Evolutionary conservation across 2,888 invertebrate species (phyloP).

Genomic region (Trichogramma evanescens): DNA sequence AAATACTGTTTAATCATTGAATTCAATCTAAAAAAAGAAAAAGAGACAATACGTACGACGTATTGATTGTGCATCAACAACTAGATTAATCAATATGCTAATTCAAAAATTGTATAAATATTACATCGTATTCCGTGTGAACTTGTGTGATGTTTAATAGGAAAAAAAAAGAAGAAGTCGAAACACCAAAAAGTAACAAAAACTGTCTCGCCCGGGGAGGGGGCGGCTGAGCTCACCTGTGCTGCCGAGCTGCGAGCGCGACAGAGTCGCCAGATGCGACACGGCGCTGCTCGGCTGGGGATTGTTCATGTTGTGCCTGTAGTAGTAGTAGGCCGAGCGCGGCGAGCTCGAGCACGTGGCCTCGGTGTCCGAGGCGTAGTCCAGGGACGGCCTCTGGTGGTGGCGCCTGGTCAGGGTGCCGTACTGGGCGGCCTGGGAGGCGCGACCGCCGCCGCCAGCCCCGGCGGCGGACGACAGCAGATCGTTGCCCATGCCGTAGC

Average conservation of each 20-base stretch:
- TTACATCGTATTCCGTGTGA: background rate
- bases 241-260: constrained; percentile 44
- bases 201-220: background rate
- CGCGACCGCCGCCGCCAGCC: constrained; percentile 21
- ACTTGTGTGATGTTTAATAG: background rate
- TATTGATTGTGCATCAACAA: too few relatives aligned
- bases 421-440: constrained; percentile 49
- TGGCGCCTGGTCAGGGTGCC: constrained; percentile 66
- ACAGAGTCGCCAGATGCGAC: constrained; percentile 43
- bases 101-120: too few relatives aligned
- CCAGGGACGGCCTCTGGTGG: constrained; percentile 60
- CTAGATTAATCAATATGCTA: too few relatives aligned
- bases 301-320: constrained; percentile 47
- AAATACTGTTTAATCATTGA: too few relatives aligned
- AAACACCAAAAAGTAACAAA: background rate
- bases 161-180: background rate
- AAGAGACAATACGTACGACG: too few relatives aligned
- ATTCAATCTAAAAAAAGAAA: too few relatives aligned
- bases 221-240: constrained; percentile 29
- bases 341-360: constrained; percentile 69
- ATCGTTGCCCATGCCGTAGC: constrained; percentile 45
- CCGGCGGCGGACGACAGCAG: constrained; percentile 25
- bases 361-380: constrained; percentile 94
- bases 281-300: constrained; percentile 41
- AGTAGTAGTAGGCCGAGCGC: constrained; percentile 71